Conservation (phyloP, 2,797 vertebrate species). For the Enteromius mattozi region DNA sequence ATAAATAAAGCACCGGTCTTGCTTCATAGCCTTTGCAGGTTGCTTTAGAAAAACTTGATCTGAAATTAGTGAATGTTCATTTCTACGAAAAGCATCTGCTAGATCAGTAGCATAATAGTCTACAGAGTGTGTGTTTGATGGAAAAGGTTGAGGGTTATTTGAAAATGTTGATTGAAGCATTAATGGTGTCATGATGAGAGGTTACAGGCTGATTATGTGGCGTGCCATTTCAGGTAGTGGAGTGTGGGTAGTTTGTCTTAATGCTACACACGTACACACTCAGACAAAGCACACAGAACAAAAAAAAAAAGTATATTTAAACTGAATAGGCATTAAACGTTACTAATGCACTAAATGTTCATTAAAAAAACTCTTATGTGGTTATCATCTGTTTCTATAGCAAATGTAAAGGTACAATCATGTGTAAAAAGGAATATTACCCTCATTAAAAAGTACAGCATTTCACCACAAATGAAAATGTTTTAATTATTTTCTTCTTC, state of each 20-base stretch:
- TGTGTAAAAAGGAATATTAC: background rate
- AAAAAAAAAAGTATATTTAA: background rate
- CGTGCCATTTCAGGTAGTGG: constrained; percentile 1
- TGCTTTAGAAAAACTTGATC: background rate
- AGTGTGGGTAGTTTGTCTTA: constrained; percentile 19
- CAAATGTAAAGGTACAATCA: background rate
- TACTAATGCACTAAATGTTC: background rate
- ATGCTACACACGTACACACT: constrained; percentile 16
- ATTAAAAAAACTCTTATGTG: background rate
- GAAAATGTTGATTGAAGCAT: constrained; percentile 36
- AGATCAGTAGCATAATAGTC: constrained; percentile 7
- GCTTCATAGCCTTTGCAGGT: background rate
- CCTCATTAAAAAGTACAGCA: background rate
- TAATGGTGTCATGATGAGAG: constrained; percentile 48
- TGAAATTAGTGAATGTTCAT: background rate
- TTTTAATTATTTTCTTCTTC: background rate
- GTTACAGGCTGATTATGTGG: constrained; percentile 40
- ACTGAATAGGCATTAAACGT: background rate
- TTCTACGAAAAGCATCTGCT: constrained; percentile 1
- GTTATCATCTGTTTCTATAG: background rate
- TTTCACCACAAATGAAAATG: background rate
- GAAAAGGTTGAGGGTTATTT: constrained; percentile 19
- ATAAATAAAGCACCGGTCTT: background rate
- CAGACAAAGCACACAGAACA: background rate
- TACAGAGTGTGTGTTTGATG: constrained; percentile 14